These are phyloP conservation scores for Hyphantria cunea DNA, from an alignment of 1,140 invertebrate species.

Conservation along the genomic window DNA sequence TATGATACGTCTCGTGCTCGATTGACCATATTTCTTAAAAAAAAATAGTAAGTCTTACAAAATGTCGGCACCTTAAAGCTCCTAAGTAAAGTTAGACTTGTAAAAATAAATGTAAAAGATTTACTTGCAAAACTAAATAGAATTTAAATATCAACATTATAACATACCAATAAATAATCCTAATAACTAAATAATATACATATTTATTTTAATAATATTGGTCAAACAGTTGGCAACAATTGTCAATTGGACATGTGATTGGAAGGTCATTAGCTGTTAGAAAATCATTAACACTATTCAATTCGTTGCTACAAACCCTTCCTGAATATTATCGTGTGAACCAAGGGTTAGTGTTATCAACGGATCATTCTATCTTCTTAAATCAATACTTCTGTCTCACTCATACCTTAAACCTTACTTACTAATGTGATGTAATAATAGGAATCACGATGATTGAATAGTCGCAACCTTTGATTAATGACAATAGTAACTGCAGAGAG, in stretches of 20 bases:
- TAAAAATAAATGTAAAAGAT: no score
- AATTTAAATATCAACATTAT: no score
- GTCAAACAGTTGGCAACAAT: not conserved
- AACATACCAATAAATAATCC: no score
- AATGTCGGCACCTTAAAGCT: no score
- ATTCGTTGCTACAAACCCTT: constrained; percentile 12
- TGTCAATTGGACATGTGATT: not conserved
- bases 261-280: constrained; percentile 8
- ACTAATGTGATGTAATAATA: constrained; percentile 3
- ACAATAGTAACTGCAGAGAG: constrained; percentile 35
- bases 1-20: no score
- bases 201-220: not conserved
- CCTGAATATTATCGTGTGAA: constrained; percentile 37
- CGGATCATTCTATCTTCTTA: constrained; percentile 34
- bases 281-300: constrained; percentile 10
- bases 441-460: constrained; percentile 24
- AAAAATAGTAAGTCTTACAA: no score
- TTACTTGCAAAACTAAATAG: no score
- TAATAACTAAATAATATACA: no score
- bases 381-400: constrained; percentile 14
- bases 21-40: no score
- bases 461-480: constrained; percentile 49
- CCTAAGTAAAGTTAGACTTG: no score
- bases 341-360: constrained; percentile 21
- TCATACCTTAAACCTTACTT: not conserved